Percentiles rank a stretch among this genome's conserved stretches.
phyloP scores from a whole-genome alignment of 2,113 vertebrate species.

The Collichthys lucidus region DNA sequence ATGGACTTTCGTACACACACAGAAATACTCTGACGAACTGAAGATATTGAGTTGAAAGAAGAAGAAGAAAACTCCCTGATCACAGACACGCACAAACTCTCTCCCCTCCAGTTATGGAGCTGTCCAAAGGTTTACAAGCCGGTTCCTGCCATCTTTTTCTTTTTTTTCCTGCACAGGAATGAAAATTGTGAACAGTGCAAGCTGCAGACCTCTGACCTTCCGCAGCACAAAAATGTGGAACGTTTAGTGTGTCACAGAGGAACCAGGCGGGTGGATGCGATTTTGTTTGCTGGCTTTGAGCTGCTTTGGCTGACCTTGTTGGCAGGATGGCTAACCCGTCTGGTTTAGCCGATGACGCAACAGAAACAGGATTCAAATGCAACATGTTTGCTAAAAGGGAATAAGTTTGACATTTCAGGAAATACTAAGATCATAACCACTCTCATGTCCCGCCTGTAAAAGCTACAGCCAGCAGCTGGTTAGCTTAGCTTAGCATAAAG shows the following conservation, averaged over 20 bases:
- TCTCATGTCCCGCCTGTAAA: background rate
- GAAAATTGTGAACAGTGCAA: slow-evolving; percentile 36
- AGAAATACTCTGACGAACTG: background rate
- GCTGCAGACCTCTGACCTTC: slow-evolving; percentile 63
- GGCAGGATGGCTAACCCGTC: slow-evolving; percentile 27
- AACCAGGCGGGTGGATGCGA: slow-evolving; percentile 18
- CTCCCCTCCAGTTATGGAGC: slow-evolving; percentile 23
- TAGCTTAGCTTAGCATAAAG: background rate
- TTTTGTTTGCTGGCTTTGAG: slow-evolving; percentile 57
- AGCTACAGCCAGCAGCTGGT: background rate
- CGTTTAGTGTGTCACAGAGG: slow-evolving; percentile 60
- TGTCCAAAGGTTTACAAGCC: slow-evolving; percentile 64
- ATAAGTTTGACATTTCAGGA: background rate
- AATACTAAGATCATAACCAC: background rate
- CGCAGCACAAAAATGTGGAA: slow-evolving; percentile 56
- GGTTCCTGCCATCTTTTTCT: slow-evolving; percentile 30
- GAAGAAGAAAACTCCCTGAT: slow-evolving; percentile 28
- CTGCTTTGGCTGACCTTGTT: slow-evolving; percentile 31
- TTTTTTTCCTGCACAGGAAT: slow-evolving; percentile 22
- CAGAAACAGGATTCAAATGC: slow-evolving; percentile 14
- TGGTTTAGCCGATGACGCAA: slow-evolving; percentile 18
- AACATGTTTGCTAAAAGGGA: slow-evolving; percentile 10
- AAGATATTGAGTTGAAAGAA: background rate
- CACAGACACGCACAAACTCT: slow-evolving; percentile 8
- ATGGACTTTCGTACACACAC: background rate